Evolutionary conservation across 92 coral and sea anemone genomes (phyloP), one percentile per base, ranked within the genome.

Genomic region (Epizoanthus rinbou): DNA sequence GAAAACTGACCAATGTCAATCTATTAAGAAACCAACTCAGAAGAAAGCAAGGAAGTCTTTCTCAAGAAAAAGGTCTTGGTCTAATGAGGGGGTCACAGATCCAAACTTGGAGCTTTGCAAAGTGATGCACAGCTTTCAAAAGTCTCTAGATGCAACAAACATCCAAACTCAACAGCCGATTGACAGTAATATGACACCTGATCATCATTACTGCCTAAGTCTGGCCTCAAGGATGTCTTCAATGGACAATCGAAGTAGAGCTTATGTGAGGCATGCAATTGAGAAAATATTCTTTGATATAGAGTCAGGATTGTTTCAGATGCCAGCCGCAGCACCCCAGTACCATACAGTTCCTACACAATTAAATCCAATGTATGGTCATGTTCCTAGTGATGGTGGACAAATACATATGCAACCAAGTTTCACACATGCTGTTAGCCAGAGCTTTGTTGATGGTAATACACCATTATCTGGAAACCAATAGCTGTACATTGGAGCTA

Each of bases 81-180:
- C 88, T 64, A 66, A 65, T 57, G 87, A 62, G 35, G 66, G 82
- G 28, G 67, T 15, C 64, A 62, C 84, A 75, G 88, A 85, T 37
- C 83, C 83, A 75, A 69, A 85, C 74, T 68, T 85, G 82, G 75
- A 85, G 50, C 84, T 85, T 9, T 85, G 88, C 76, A 85, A 76
- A 85, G 84, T 85, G 66, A 85, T 85, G 88, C 88, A 85, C 25
- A 85, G 88, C 71, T 85, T 85, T 52, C 88, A 85, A 69, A 85
- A 75, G 88, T 85, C 88, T 25, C 67, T 85, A 76, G 88, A 69
- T 79, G 88, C 88, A 58, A 76, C 57, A 33, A 85, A 79, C 56
- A 52, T 62, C 50, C 80, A 68, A 35, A 64, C 82, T 60, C 67
- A 58, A 45, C 64, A 45, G 19, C 16, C 57, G 78, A 68, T 24